These are phyloP conservation scores for Merodon equestris DNA, from an alignment of 2,888 invertebrate genomes.

Conservation along the genomic window DNA sequence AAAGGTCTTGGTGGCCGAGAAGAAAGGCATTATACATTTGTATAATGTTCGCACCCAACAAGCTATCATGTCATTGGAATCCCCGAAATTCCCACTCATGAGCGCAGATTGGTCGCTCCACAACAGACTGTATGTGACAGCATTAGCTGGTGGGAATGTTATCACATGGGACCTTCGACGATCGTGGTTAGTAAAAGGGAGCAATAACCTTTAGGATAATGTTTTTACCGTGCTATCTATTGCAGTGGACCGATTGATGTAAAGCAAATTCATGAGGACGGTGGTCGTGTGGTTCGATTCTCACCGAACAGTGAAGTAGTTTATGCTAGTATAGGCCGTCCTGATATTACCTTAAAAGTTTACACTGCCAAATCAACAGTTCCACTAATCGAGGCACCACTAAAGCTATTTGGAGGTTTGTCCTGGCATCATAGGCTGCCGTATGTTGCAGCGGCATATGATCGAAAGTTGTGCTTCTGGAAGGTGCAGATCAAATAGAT, in stretches of 20 bases:
- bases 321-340: constrained; percentile 84
- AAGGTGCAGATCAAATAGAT: constrained; percentile 77
- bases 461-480: constrained; percentile 83
- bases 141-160: constrained; percentile 84
- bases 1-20: constrained; percentile 87
- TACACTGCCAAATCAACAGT: constrained; percentile 81
- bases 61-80: constrained; percentile 84
- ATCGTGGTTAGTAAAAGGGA: constrained; percentile 80
- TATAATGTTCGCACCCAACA: constrained; percentile 85
- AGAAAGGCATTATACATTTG: constrained; percentile 85
- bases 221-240: constrained; percentile 8
- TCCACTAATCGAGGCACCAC: constrained; percentile 80
- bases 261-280: constrained; percentile 83
- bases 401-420: constrained; percentile 82
- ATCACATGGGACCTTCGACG: constrained; percentile 84
- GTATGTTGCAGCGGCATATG: constrained; percentile 82
- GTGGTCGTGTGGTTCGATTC: constrained; percentile 82
- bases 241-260: constrained; percentile 82
- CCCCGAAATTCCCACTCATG: constrained; percentile 82
- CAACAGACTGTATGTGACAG: constrained; percentile 81
- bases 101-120: constrained; percentile 86
- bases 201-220: neutral
- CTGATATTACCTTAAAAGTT: constrained; percentile 84
- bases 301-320: constrained; percentile 83
- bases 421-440: constrained; percentile 84